phyloP scores from a whole-genome alignment of 2,888 invertebrate genomes.

The Erebia aethiops region DNA sequence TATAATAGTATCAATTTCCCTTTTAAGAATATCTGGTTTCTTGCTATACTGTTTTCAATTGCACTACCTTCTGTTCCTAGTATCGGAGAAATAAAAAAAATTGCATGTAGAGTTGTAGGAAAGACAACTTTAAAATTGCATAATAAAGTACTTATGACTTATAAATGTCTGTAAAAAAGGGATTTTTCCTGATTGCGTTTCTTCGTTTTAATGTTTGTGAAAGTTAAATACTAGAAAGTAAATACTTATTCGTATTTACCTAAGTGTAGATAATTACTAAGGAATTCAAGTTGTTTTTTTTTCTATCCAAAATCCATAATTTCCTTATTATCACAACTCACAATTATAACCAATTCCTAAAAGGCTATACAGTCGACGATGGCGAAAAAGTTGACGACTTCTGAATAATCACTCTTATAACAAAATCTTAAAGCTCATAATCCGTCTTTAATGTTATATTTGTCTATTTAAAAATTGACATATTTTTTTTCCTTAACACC shows the following conservation, averaged over 20 bases:
- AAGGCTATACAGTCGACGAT: not conserved
- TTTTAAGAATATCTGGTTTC: constrained; percentile 30
- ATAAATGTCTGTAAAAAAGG: too few relatives aligned
- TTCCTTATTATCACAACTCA: too few relatives aligned
- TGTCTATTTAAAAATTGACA: constrained; percentile 30
- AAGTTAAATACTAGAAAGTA: too few relatives aligned
- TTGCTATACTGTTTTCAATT: constrained; percentile 21
- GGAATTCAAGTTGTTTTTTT: too few relatives aligned
- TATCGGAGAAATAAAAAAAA: constrained; percentile 1
- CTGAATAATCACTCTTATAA: constrained; percentile 21
- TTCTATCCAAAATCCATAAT: not conserved
- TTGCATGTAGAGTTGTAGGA: not conserved
- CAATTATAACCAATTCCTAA: constrained; percentile 22
- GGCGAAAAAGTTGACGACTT: constrained; percentile 18
- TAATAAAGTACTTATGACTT: too few relatives aligned
- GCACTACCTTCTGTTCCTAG: not conserved
- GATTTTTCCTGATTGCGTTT: too few relatives aligned
- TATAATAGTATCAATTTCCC: constrained; percentile 36
- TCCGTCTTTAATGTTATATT: constrained; percentile 22
- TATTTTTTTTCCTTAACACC: not conserved
- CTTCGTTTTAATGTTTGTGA: too few relatives aligned
- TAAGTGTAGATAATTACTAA: too few relatives aligned
- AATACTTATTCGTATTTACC: too few relatives aligned
- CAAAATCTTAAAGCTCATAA: constrained; percentile 21
- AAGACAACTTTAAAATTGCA: too few relatives aligned